Evolutionary conservation across 2,797 vertebrate species (phyloP).

Genomic region (Falco concolor): DNA sequence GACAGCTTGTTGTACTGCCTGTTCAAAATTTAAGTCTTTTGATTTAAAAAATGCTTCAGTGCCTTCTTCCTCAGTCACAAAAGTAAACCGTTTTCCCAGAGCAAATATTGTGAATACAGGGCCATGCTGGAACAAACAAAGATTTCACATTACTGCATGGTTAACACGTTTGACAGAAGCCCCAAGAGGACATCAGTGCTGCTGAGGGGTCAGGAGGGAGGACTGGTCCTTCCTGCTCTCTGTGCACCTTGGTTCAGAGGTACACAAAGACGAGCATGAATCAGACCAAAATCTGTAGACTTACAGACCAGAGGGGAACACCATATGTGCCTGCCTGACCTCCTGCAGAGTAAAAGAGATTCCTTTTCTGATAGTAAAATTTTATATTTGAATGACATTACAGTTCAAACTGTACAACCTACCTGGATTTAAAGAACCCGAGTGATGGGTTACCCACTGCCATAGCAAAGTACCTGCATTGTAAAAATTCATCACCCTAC

Average conservation of each 20-base stretch:
- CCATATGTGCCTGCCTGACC: background rate
- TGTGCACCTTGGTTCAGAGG: background rate
- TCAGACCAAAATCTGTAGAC: background rate
- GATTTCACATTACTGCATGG: background rate
- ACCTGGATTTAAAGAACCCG: background rate
- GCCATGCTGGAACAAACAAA: slow-evolving; percentile 72
- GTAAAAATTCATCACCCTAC: background rate
- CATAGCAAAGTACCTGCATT: background rate
- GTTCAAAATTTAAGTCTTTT: slow-evolving; percentile 79
- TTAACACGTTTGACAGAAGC: background rate
- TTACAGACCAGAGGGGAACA: background rate
- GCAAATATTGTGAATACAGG: slow-evolving; percentile 80
- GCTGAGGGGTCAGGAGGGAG: background rate
- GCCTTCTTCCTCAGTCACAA: slow-evolving; percentile 80
- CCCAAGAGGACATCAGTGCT: background rate
- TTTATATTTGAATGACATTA: background rate
- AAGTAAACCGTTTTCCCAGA: slow-evolving; percentile 80
- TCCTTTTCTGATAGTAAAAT: background rate
- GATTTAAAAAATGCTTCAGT: slow-evolving; percentile 78
- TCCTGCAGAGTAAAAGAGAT: background rate
- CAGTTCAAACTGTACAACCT: background rate
- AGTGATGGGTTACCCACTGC: background rate
- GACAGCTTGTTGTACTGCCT: slow-evolving; percentile 77
- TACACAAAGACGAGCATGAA: background rate
- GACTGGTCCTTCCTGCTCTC: background rate